Percentiles rank a stretch among this genome's conserved stretches.
phyloP scores from a whole-genome alignment of 2,797 vertebrate genomes.

The Hybognathus amarus region DNA sequence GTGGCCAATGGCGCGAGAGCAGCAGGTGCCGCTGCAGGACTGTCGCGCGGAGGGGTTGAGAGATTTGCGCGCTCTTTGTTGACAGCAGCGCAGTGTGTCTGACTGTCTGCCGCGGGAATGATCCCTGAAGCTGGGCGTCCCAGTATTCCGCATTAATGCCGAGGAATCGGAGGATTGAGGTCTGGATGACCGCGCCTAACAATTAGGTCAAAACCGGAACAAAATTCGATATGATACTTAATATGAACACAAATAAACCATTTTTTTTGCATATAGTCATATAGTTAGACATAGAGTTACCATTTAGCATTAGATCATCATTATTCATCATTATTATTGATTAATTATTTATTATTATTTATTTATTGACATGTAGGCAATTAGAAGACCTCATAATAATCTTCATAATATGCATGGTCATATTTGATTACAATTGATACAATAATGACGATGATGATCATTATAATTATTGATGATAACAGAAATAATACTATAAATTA shows the following conservation, averaged over 20 bases:
- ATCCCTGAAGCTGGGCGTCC: conserved; percentile 40
- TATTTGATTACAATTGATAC: neutral
- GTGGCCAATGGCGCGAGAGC: conserved; percentile 59
- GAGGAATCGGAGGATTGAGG: conserved; percentile 23
- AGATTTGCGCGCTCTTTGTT: conserved; percentile 80
- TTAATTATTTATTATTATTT: too few relatives aligned
- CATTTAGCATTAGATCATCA: neutral
- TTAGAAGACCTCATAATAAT: neutral
- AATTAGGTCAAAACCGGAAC: neutral
- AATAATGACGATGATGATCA: neutral
- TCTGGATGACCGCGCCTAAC: conserved; percentile 31
- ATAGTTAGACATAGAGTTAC: neutral
- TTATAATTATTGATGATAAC: neutral
- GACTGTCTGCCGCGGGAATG: conserved; percentile 37
- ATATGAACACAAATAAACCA: neutral
- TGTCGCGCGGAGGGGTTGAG: conserved; percentile 65
- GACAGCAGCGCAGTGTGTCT: conserved; percentile 58
- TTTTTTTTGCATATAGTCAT: too few relatives aligned
- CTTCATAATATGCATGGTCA: neutral
- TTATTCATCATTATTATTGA: neutral
- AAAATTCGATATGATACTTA: neutral
- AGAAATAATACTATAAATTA: neutral
- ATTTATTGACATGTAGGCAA: neutral
- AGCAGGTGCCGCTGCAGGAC: conserved; percentile 76
- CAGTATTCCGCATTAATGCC: conserved; percentile 53